These are phyloP conservation scores for Colletes latitarsis DNA, from an alignment of 1,140 invertebrate genomes.

Conservation along the genomic window DNA sequence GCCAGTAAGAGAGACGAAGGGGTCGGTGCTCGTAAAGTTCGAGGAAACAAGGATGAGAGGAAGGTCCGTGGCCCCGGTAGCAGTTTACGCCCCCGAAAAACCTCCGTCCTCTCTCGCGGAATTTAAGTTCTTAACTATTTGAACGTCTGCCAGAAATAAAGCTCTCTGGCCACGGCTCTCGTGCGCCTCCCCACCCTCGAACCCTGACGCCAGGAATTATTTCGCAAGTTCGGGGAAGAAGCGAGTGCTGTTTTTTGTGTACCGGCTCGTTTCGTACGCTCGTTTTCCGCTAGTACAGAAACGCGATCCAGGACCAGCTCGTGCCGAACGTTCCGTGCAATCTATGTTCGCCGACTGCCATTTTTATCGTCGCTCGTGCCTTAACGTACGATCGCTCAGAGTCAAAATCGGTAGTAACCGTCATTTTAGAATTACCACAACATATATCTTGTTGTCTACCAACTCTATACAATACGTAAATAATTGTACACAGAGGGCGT, in stretches of 20 bases:
- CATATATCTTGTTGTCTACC: too few relatives aligned
- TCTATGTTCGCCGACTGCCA: not conserved
- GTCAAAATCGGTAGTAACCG: too few relatives aligned
- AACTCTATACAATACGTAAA: too few relatives aligned
- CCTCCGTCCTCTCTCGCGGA: conserved; percentile 33
- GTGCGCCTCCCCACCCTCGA: too few relatives aligned
- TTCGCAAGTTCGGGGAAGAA: conserved; percentile 58
- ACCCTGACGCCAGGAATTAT: conserved; percentile 58
- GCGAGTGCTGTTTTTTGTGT: conserved; percentile 38
- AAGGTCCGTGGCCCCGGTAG: conserved; percentile 4
- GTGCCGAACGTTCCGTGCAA: not conserved
- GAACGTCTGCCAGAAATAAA: conserved; percentile 71
- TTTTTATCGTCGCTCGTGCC: not conserved
- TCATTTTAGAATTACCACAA: too few relatives aligned
- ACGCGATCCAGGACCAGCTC: not conserved
- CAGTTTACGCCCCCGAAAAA: conserved; percentile 52
- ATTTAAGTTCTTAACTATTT: conserved; percentile 75
- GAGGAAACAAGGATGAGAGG: conserved; percentile 18
- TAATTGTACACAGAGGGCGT: too few relatives aligned
- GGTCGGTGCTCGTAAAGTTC: conserved; percentile 42
- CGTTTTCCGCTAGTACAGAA: not conserved
- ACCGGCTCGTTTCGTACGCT: conserved; percentile 6
- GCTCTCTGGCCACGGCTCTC: conserved; percentile 4
- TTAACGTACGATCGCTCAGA: not conserved
- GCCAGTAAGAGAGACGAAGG: not conserved